Percentiles rank a stretch among this genome's conserved stretches.
phyloP scores from a whole-genome alignment of 2,797 vertebrate genomes.

The Poliocrania exsul region DNA sequence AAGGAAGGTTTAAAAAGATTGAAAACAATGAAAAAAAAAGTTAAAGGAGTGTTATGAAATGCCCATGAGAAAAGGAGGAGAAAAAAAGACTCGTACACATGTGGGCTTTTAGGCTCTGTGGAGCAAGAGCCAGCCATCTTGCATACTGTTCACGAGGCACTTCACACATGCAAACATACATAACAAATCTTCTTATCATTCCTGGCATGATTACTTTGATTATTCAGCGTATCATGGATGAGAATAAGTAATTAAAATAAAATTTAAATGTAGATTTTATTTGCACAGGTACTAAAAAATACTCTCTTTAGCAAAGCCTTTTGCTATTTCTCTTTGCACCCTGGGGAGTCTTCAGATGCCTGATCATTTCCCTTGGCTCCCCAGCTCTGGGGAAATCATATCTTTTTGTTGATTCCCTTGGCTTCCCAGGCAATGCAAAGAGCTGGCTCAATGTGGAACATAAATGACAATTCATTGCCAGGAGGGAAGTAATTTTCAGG shows the following conservation, averaged over 20 bases:
- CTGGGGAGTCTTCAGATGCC: slow-evolving; percentile 14
- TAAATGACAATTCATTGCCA: slow-evolving; percentile 52
- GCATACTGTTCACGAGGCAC: background rate
- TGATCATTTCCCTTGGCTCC: slow-evolving; percentile 48
- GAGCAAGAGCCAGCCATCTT: background rate
- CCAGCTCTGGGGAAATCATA: slow-evolving; percentile 35
- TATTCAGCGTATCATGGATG: background rate
- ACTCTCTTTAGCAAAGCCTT: slow-evolving; percentile 33
- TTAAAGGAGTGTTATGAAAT: background rate
- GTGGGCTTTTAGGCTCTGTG: background rate
- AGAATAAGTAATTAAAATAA: slow-evolving; percentile 27
- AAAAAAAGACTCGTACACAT: background rate
- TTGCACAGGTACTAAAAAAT: slow-evolving; percentile 20
- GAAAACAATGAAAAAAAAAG: background rate
- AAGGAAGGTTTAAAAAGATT: background rate
- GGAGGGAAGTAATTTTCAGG: slow-evolving; percentile 56
- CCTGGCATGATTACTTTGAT: background rate
- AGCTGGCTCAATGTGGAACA: slow-evolving; percentile 18
- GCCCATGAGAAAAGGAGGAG: background rate
- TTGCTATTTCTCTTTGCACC: slow-evolving; percentile 47
- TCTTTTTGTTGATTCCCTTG: slow-evolving; percentile 52
- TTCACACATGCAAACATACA: background rate
- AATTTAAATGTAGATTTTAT: slow-evolving; percentile 42
- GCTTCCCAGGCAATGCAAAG: slow-evolving; percentile 35
- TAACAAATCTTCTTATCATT: background rate